These are phyloP conservation scores for Cnemophilus loriae DNA, from an alignment of 2,113 vertebrate species.

Conservation along the genomic window DNA sequence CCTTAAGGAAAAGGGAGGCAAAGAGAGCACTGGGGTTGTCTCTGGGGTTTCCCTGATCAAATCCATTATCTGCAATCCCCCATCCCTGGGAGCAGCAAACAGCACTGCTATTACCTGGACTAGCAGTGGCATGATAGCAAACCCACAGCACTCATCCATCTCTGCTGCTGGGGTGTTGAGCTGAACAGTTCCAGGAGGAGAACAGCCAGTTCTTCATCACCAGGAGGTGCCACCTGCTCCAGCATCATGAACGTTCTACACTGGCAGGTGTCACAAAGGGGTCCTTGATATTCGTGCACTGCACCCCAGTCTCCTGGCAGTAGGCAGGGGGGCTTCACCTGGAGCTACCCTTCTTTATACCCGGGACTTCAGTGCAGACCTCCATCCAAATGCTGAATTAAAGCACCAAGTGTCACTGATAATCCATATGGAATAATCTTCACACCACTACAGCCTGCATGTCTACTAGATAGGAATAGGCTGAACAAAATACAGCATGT, in stretches of 20 bases:
- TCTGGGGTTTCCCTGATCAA: not conserved
- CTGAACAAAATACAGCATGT: not conserved
- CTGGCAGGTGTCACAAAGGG: not conserved
- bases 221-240: not conserved
- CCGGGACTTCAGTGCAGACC: not conserved
- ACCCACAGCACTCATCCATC: fast-evolving
- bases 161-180: not conserved
- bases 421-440: not conserved
- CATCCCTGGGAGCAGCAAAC: not conserved
- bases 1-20: not conserved
- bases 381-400: not conserved
- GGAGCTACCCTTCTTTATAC: not conserved
- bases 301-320: fast-evolving
- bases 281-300: not conserved
- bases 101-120: not conserved
- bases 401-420: not conserved
- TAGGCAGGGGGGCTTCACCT: not conserved
- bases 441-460: not conserved
- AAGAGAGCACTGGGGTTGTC: not conserved
- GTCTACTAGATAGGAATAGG: not conserved
- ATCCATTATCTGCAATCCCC: not conserved
- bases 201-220: not conserved
- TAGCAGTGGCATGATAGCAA: not conserved
- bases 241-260: not conserved
- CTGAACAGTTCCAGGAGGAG: not conserved